Evolutionary conservation across 2,797 vertebrate genomes (phyloP), one percentile per base, ranked within the genome.

Genomic region (Dromococcyx pavoninus): DNA sequence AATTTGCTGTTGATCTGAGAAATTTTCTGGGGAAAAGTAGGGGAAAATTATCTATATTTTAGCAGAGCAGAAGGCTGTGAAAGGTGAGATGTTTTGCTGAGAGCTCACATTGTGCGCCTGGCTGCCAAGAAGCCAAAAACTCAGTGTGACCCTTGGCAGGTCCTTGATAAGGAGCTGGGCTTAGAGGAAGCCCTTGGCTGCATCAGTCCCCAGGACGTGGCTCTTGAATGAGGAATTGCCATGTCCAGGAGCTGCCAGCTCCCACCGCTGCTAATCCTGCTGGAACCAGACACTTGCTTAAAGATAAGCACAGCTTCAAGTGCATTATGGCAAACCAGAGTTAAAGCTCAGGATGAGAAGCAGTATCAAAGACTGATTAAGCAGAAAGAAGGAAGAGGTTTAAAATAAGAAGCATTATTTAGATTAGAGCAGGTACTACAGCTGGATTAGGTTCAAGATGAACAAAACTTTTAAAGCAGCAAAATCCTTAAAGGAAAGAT

Each of bases 91-190:
- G 33, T n/a, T 71, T 58, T 3, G 5, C 43, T 7, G 10, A 62
- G 54, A 69, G 37, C 54, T 77, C 66, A 8, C 37, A 9, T 4
- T 2, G 0, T 4, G n/a, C 46, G 22, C 58, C 1, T 1, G 32
- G 25, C 21, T 18, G 56, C 35, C 2, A 3, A 28, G 76, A 41
- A 64, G 25, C 30, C n/a, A 28, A 62, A 79, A 54, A 15, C 37
- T 51, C 41, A 44, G 5, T 1, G 7, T 11, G 21, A 17, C 11
- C 51, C 27, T 35, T 0, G 2, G 33, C 1, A 1, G 25, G 33
- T 56, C 13, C 53, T 24, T 56, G 39, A 32, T 23, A 30, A 12
- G 50, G 28, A 54, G 25, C 44, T 33, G 50, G 19, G 16, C 3
- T 27, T 9, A 35, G 64, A 57, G 25, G 19, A 46, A 74, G 14